A percentile compares a stretch with the other conserved stretches of the same genome.
phyloP scores from a whole-genome alignment of 2,888 invertebrate species.

The Odontocolon sp. region DNA sequence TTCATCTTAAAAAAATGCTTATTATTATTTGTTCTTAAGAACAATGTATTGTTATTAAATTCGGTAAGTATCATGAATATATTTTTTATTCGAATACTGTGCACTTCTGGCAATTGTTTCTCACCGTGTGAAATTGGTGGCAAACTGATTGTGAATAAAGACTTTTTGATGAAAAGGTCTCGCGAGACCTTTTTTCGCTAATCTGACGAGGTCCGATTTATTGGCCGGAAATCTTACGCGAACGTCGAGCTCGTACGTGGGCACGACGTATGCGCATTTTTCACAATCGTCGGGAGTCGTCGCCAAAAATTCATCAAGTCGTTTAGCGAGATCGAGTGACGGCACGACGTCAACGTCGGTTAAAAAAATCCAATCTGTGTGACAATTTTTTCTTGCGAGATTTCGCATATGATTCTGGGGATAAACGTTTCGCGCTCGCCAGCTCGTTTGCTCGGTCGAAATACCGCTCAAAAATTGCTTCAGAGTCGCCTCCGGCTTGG shows the following conservation, averaged over 20 bases:
- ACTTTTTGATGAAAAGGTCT: conserved; percentile 95
- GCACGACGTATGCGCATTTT: conserved; percentile 93
- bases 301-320: conserved; percentile 87
- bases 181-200: conserved; percentile 90
- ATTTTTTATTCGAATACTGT: no score
- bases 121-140: conserved; percentile 94
- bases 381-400: conserved; percentile 92
- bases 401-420: conserved; percentile 96
- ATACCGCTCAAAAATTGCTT: conserved; percentile 84
- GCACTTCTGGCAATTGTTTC: no score
- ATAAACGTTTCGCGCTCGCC: conserved; percentile 90
- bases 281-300: conserved; percentile 82
- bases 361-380: conserved; percentile 89
- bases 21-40: no score
- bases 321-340: conserved; percentile 87
- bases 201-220: conserved; percentile 88
- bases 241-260: conserved; percentile 93
- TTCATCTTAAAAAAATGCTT: no score
- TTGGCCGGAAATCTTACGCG: conserved; percentile 90
- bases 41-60: no score
- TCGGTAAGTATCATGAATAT: no score
- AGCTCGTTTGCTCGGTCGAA: conserved; percentile 85
- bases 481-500: conserved; percentile 85
- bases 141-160: conserved; percentile 95
- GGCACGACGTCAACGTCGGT: conserved; percentile 95